A percentile compares a stretch with the other conserved stretches of the same genome.
Evolutionary conservation across 1,140 invertebrate genomes (phyloP).

Genomic region (Bombus pascuorum): DNA sequence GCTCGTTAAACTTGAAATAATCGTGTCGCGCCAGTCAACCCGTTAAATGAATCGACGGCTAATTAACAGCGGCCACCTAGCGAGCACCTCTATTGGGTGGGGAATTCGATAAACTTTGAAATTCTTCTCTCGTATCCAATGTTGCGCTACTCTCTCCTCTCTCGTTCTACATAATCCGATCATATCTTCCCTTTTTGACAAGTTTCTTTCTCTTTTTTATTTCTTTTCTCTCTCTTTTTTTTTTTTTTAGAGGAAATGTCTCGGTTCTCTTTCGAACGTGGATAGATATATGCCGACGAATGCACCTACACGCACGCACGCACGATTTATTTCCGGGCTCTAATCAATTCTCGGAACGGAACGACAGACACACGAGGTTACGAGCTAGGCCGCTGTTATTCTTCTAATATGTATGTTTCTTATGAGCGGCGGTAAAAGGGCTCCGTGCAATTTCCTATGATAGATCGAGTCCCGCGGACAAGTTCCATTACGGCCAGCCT

Average conservation of each 20-base stretch:
- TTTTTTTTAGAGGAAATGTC: background rate
- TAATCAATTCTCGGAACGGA: slow-evolving; percentile 77
- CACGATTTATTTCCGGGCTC: slow-evolving; percentile 75
- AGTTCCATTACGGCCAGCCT: slow-evolving; percentile 78
- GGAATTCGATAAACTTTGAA: background rate
- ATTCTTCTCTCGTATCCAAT: background rate
- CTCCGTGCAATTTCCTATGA: slow-evolving; percentile 80
- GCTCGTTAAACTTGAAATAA: slow-evolving; percentile 11
- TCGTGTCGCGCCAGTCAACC: slow-evolving; percentile 9
- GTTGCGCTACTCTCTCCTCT: too few species aligned
- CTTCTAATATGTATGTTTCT: slow-evolving; percentile 78
- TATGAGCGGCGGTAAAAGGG: slow-evolving; percentile 76
- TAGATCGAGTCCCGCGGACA: slow-evolving; percentile 79
- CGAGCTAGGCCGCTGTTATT: slow-evolving; percentile 70
- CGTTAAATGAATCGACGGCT: slow-evolving; percentile 5
- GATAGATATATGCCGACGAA: background rate
- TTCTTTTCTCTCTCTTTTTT: background rate
- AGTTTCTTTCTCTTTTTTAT: background rate
- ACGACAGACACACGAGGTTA: slow-evolving; percentile 65
- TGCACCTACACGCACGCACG: slow-evolving; percentile 7
- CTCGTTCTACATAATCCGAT: slow-evolving; percentile 19
- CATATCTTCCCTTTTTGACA: slow-evolving; percentile 34
- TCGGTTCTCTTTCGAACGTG: background rate
- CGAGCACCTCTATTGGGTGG: background rate
- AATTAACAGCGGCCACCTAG: slow-evolving; percentile 11